A percentile compares a stretch with the other conserved stretches of the same genome.
These are phyloP conservation scores for Apotomis betuletana DNA, from an alignment of 2,888 invertebrate species.

Conservation along the genomic window DNA sequence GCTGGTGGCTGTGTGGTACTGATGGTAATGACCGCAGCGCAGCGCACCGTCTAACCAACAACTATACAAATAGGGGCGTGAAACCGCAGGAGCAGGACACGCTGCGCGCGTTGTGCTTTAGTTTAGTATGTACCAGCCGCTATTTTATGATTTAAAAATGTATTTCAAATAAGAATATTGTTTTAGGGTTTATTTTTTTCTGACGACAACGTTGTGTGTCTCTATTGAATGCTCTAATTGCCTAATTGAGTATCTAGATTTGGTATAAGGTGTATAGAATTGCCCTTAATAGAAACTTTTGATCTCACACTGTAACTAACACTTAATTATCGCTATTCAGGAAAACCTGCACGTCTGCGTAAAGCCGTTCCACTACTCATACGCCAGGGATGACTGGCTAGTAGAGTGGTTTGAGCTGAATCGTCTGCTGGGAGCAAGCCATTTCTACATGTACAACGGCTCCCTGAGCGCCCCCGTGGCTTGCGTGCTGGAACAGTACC, in stretches of 20 bases:
- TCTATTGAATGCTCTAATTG: no score
- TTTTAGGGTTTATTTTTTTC: no score
- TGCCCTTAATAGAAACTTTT: no score
- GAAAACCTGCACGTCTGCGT: conserved; percentile 91
- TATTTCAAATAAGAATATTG: background rate
- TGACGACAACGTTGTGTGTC: no score
- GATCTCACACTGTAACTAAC: no score
- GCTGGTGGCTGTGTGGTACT: no score
- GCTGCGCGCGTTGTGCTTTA: no score
- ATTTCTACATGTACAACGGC: conserved; percentile 96
- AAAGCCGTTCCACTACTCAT: conserved; percentile 95
- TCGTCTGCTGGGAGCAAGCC: conserved; percentile 90
- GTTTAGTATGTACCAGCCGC: no score
- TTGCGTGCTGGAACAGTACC: conserved; percentile 89
- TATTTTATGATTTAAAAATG: background rate
- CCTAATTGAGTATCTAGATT: no score
- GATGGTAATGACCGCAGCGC: no score
- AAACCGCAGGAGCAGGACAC: conserved; percentile 65
- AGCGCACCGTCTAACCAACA: no score
- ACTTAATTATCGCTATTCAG: conserved; percentile 53
- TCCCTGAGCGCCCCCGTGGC: conserved; percentile 91
- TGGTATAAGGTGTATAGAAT: no score
- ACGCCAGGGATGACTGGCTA: conserved; percentile 91
- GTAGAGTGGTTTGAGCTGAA: conserved; percentile 96
- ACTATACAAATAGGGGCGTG: conserved; percentile 80